Evolutionary conservation across 2,888 invertebrate genomes (phyloP).

Genomic region (Caenorhabditis sinica): DNA sequence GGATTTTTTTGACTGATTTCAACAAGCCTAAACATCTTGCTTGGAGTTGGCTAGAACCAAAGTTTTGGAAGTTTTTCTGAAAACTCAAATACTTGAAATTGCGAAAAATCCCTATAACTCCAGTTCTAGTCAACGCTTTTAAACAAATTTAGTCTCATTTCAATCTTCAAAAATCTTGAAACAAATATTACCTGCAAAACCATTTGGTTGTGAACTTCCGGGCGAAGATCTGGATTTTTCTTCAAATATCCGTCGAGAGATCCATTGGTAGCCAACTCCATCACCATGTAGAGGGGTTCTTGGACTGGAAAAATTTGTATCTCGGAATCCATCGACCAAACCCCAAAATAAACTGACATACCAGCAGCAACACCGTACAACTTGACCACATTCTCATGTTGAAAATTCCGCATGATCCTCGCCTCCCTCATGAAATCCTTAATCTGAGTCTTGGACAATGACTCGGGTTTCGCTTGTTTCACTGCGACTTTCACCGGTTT

Average conservation of each 20-base stretch:
- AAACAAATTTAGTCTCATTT: too few species aligned
- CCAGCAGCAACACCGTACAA: slow-evolving; percentile 71
- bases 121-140: too few species aligned
- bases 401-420: slow-evolving; percentile 71
- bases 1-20: too few species aligned
- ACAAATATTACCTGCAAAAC: slow-evolving; percentile 44
- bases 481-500: slow-evolving; percentile 43
- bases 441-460: slow-evolving; percentile 73
- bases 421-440: slow-evolving; percentile 77
- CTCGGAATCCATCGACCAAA: background rate
- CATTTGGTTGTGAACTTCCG: slow-evolving; percentile 67
- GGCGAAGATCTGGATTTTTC: slow-evolving; percentile 53
- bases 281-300: slow-evolving; percentile 73
- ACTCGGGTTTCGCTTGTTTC: slow-evolving; percentile 67
- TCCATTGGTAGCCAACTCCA: slow-evolving; percentile 70
- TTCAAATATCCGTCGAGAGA: slow-evolving; percentile 71
- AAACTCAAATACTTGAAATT: too few species aligned
- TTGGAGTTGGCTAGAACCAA: too few species aligned
- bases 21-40: too few species aligned
- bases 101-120: too few species aligned
- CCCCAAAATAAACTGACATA: background rate
- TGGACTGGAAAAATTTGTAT: slow-evolving; percentile 12
- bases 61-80: too few species aligned
- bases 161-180: too few species aligned
- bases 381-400: slow-evolving; percentile 72